These are phyloP conservation scores for Sebastes fasciatus DNA, from an alignment of 2,113 vertebrate species.

Conservation along the genomic window DNA sequence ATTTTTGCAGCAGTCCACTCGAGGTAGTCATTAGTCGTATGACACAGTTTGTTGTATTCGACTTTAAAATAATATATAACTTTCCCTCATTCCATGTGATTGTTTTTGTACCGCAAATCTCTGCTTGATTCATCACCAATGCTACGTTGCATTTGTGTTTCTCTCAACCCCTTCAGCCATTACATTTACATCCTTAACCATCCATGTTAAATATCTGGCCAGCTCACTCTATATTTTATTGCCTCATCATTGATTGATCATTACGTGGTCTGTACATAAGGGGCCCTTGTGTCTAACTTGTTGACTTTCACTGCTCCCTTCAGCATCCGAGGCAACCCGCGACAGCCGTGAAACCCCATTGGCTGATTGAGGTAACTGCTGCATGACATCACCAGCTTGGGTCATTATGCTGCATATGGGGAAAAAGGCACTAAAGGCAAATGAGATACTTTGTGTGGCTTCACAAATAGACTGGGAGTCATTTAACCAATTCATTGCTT, in stretches of 20 bases:
- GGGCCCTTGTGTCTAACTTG: conserved; percentile 40
- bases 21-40: conserved; percentile 8
- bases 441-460: conserved; percentile 57
- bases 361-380: conserved; percentile 70
- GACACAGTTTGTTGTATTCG: not conserved
- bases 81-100: not conserved
- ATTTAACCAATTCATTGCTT: conserved; percentile 57
- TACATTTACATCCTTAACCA: not conserved
- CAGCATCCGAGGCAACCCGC: conserved; percentile 56
- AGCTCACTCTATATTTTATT: not conserved
- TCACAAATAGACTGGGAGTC: conserved; percentile 56
- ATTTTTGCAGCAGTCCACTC: conserved; percentile 17
- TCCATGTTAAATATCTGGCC: not conserved
- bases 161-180: not conserved
- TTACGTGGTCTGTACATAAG: not conserved
- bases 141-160: not conserved
- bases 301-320: conserved; percentile 53
- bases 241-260: not conserved
- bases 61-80: not conserved
- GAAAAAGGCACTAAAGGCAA: conserved; percentile 44
- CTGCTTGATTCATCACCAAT: not conserved
- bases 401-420: conserved; percentile 22
- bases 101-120: not conserved
- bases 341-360: conserved; percentile 53
- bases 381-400: conserved; percentile 55